phyloP scores from a whole-genome alignment of 2,113 vertebrate genomes.

The Dromas ardeola region DNA sequence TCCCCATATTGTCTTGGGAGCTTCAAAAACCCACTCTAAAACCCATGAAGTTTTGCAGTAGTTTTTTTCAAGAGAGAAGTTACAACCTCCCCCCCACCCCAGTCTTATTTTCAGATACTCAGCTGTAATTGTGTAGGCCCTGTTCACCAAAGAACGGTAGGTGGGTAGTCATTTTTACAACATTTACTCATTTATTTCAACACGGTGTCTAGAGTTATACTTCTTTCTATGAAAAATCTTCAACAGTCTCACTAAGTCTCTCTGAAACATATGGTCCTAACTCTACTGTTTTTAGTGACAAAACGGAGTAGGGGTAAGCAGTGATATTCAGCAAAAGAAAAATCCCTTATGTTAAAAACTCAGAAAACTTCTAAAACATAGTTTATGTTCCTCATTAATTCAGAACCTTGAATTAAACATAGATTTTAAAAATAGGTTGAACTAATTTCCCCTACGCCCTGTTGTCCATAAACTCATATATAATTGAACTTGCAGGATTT shows the following conservation, averaged over 20 bases:
- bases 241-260: not conserved
- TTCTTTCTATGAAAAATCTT: not conserved
- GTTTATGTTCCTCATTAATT: not conserved
- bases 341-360: not conserved
- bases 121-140: not conserved
- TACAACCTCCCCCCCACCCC: not conserved
- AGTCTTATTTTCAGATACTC: not conserved
- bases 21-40: not conserved
- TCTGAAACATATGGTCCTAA: not conserved
- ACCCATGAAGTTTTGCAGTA: not conserved
- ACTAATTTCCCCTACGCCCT: not conserved
- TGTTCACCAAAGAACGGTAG: not conserved
- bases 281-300: not conserved
- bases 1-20: not conserved
- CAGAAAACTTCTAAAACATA: not conserved
- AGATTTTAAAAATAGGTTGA: not conserved
- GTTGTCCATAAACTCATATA: not conserved
- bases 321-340: not conserved
- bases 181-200: not conserved
- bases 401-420: not conserved
- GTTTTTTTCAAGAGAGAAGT: not conserved
- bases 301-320: not conserved
- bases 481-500: not conserved
- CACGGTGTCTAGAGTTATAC: rapidly evolving
- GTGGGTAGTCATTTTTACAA: not conserved